Percentiles rank a stretch among this genome's conserved stretches.
phyloP scores from a whole-genome alignment of 2,797 vertebrate genomes.

The Typhlichthys eigenmanni region DNA sequence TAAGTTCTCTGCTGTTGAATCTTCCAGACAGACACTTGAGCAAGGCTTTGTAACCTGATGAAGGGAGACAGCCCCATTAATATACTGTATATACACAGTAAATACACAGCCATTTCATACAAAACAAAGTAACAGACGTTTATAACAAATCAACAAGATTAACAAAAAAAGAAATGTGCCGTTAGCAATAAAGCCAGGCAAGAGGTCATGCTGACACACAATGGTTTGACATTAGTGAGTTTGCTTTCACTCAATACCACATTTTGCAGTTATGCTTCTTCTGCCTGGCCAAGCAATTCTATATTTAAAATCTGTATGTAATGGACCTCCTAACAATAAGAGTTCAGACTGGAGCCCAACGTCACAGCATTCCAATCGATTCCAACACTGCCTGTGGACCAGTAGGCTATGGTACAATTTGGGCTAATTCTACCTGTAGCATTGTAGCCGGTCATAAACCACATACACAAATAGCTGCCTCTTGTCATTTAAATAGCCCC shows the following conservation, averaged over 20 bases:
- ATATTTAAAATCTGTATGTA: background rate
- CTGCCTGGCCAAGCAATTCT: background rate
- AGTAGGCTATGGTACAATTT: too few species aligned
- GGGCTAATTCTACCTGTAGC: too few species aligned
- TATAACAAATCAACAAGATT: too few species aligned
- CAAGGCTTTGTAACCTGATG: conserved; percentile 93
- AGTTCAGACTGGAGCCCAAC: too few species aligned
- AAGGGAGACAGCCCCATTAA: conserved; percentile 6
- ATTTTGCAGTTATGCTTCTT: conserved; percentile 1
- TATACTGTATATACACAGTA: background rate
- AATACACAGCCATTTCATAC: background rate
- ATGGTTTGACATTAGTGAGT: conserved; percentile 5
- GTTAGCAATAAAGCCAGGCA: too few species aligned
- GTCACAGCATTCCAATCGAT: too few species aligned
- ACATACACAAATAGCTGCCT: conserved; percentile 13
- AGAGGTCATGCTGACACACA: background rate
- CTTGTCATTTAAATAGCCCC: conserved; percentile 45
- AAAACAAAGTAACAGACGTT: background rate
- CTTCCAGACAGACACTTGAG: conserved; percentile 96
- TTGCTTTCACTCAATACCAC: background rate
- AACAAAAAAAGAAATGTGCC: too few species aligned
- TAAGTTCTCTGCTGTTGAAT: conserved; percentile 92
- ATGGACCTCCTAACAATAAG: too few species aligned
- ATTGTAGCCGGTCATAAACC: too few species aligned
- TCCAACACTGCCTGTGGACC: too few species aligned